These are phyloP conservation scores for Ameiurus melas DNA, from an alignment of 2,113 vertebrate species.

Conservation along the genomic window DNA sequence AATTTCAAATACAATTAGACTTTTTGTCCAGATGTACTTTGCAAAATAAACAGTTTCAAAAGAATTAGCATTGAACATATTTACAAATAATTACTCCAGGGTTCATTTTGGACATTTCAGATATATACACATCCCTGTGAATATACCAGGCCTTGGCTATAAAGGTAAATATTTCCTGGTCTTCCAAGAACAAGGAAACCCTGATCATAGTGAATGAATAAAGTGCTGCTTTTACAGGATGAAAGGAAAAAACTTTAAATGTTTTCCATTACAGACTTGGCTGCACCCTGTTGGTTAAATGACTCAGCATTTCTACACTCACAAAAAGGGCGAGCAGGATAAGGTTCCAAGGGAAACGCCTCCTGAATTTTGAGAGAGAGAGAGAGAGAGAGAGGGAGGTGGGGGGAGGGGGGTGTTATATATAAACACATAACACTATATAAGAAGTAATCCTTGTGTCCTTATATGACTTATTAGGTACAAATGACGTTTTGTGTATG, in stretches of 20 bases:
- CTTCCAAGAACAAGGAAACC: background rate
- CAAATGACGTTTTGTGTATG: background rate
- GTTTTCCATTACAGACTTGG: slow-evolving; percentile 7
- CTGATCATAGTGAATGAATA: background rate
- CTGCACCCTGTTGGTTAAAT: slow-evolving; percentile 16
- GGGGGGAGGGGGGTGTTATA: background rate
- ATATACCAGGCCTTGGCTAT: background rate
- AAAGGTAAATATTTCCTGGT: background rate
- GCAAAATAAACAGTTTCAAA: background rate
- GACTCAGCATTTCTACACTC: slow-evolving; percentile 65
- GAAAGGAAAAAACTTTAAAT: background rate
- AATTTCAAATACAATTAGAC: background rate
- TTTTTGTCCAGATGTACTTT: background rate
- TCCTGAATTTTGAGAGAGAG: slow-evolving; percentile 71
- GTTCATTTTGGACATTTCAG: too few species aligned
- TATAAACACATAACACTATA: background rate
- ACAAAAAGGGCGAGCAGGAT: slow-evolving; percentile 89
- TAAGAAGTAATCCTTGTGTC: background rate
- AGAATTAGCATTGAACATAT: too few species aligned
- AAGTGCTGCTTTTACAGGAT: background rate
- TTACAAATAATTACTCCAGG: too few species aligned
- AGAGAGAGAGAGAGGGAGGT: background rate
- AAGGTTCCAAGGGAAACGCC: slow-evolving; percentile 92
- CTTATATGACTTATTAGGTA: background rate
- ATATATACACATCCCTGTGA: background rate